A percentile compares a stretch with the other conserved stretches of the same genome.
Conservation (phyloP, 2,113 vertebrate genomes). For the Thymallus thymallus region DNA sequence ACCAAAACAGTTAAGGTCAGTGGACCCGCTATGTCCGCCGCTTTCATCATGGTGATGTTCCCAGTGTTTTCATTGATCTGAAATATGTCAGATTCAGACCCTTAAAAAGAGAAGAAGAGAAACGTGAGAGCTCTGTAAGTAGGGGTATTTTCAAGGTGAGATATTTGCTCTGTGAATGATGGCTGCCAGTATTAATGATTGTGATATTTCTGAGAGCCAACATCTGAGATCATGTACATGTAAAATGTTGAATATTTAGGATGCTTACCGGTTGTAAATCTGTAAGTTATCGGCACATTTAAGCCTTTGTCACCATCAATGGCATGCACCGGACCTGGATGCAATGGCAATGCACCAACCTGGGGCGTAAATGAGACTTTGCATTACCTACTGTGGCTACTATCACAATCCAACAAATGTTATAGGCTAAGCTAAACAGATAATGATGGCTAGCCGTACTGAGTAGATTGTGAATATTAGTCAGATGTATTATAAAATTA, state of each 20-base stretch:
- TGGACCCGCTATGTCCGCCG: slow-evolving; percentile 22
- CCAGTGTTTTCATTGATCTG: slow-evolving; percentile 64
- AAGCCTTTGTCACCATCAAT: slow-evolving; percentile 78
- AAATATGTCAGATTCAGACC: slow-evolving; percentile 61
- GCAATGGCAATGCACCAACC: slow-evolving; percentile 59
- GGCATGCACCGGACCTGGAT: slow-evolving; percentile 77
- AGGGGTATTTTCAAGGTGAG: not conserved
- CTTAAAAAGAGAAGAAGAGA: slow-evolving; percentile 63
- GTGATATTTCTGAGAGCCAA: too few relatives aligned
- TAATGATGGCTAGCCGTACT: not conserved
- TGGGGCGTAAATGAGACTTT: slow-evolving; percentile 47
- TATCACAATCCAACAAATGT: not conserved
- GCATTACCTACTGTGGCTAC: too few relatives aligned
- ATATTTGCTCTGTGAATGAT: too few relatives aligned
- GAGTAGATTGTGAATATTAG: not conserved
- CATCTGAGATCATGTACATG: not conserved
- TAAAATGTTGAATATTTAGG: not conserved
- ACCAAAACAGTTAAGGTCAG: slow-evolving; percentile 79
- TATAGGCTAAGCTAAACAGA: not conserved
- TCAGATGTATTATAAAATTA: not conserved
- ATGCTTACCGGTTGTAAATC: slow-evolving; percentile 72
- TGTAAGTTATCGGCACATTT: slow-evolving; percentile 71
- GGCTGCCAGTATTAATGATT: too few relatives aligned
- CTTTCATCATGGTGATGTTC: slow-evolving; percentile 75
- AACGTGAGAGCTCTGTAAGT: not conserved